Evolutionary conservation across 2,797 vertebrate genomes (phyloP).

Genomic region (Sebastes iracundus): DNA sequence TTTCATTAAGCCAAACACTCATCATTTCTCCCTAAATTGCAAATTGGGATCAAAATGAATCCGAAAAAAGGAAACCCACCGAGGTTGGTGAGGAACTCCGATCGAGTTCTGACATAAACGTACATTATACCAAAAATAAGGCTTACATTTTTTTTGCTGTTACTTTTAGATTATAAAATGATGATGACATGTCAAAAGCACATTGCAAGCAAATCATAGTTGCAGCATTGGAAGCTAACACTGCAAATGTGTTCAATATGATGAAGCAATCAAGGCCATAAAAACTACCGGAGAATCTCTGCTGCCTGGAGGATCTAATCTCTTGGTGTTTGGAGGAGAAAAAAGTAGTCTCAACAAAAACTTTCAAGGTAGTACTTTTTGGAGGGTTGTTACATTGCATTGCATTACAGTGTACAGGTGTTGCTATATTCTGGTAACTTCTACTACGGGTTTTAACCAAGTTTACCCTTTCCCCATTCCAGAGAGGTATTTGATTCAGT

Average conservation of each 20-base stretch:
- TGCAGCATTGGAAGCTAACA: neutral
- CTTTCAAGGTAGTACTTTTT: constrained; percentile 7
- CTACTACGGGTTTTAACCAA: neutral
- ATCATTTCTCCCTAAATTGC: constrained; percentile 20
- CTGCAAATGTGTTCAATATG: constrained; percentile 2
- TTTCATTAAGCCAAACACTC: constrained; percentile 1
- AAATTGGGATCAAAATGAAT: constrained; percentile 10
- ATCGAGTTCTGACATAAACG: neutral
- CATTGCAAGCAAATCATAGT: neutral
- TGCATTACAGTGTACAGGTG: neutral
- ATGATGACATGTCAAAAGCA: neutral
- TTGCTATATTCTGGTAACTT: neutral
- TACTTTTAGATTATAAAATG: neutral
- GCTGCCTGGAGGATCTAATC: constrained; percentile 16
- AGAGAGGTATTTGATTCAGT: neutral
- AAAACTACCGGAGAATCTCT: neutral
- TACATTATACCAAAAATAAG: neutral
- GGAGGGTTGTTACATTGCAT: neutral
- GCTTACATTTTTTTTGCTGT: neutral
- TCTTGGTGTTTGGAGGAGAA: constrained; percentile 19
- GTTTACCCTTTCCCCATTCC: neutral
- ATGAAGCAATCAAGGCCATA: constrained; percentile 16
- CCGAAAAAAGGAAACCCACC: neutral
- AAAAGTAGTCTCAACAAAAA: constrained; percentile 18
- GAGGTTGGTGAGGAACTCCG: neutral